A percentile compares a stretch with the other conserved stretches of the same genome.
Conservation (phyloP, 2,113 vertebrate species). For the Epinephelus cyanopodus region DNA sequence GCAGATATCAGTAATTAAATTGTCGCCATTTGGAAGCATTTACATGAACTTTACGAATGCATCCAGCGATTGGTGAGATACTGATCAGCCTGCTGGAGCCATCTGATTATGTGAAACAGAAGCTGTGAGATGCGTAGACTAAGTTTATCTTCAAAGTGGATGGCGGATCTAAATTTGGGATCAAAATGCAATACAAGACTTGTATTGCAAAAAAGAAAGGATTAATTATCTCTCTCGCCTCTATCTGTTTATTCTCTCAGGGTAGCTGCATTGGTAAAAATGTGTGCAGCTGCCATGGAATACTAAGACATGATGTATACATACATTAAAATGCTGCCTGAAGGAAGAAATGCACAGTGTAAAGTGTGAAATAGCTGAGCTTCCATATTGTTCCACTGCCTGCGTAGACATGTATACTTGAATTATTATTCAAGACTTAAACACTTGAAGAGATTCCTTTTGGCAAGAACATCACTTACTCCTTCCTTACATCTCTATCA, state of each 20-base stretch:
- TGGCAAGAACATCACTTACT: neutral
- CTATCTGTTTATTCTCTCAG: neutral
- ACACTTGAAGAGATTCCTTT: neutral
- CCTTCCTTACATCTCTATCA: neutral
- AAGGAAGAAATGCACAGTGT: constrained; percentile 23
- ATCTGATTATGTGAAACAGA: constrained; percentile 24
- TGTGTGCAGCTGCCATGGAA: neutral
- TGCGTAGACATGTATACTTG: neutral
- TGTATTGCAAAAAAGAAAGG: neutral
- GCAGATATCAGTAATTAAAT: neutral
- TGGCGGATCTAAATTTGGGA: neutral
- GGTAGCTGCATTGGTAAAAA: constrained; percentile 6
- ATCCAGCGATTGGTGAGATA: constrained; percentile 27
- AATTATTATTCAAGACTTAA: neutral
- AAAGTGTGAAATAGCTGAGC: constrained; percentile 1
- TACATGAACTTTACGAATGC: constrained; percentile 14
- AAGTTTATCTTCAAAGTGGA: neutral
- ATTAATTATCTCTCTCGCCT: constrained; percentile 32
- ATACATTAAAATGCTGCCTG: constrained; percentile 29
- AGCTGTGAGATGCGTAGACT: neutral
- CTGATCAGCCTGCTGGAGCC: constrained; percentile 30
- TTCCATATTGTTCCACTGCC: neutral
- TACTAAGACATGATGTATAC: constrained; percentile 10
- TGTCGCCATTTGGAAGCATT: constrained; percentile 3
- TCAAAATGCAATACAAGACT: neutral